phyloP scores from a whole-genome alignment of 2,797 vertebrate species.

The Falco naumanni region DNA sequence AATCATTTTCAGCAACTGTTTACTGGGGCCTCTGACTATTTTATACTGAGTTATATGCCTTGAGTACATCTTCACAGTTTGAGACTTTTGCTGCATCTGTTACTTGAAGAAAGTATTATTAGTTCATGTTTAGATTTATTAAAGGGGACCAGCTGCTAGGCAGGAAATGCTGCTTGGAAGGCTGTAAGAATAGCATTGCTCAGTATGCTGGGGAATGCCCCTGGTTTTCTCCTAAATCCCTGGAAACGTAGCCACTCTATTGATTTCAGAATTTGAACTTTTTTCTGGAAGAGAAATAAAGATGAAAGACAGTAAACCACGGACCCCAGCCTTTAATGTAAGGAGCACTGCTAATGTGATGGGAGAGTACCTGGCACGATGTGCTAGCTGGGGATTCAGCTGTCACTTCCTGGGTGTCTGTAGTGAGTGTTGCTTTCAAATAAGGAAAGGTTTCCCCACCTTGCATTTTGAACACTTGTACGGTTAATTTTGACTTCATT shows the following conservation, averaged over 20 bases:
- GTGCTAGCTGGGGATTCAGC: neutral
- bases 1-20: slow-evolving; percentile 14
- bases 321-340: neutral
- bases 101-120: neutral
- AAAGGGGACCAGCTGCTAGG: neutral
- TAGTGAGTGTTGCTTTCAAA: accelerated
- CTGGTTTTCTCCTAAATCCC: neutral
- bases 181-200: neutral
- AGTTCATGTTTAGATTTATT: neutral
- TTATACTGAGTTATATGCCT: neutral
- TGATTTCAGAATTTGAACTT: neutral
- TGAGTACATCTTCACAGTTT: neutral
- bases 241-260: neutral
- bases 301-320: neutral
- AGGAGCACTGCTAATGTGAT: neutral
- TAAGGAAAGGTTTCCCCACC: neutral
- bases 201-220: neutral
- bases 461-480: accelerated
- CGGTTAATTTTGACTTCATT: neutral
- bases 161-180: neutral
- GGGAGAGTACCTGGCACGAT: neutral
- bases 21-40: neutral
- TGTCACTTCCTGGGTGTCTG: accelerated
- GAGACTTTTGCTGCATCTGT: neutral
- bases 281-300: neutral